Evolutionary conservation across 2,797 vertebrate genomes (phyloP).

Genomic region (Sphenodon punctatus): DNA sequence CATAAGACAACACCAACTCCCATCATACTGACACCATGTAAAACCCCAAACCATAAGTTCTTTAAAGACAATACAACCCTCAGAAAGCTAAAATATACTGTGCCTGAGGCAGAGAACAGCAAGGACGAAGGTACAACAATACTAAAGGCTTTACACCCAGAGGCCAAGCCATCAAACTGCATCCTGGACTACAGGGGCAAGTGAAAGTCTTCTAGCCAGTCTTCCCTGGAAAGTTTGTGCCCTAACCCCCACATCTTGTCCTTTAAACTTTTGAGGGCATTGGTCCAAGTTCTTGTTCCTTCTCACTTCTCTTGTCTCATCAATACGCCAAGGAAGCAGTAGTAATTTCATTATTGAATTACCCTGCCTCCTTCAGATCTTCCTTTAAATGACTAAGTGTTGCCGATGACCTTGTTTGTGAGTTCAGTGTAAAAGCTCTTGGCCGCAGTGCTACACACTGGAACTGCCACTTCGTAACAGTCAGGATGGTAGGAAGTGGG

Average conservation of each 20-base stretch:
- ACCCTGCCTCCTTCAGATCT: constrained; percentile 1
- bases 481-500: not conserved
- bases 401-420: not conserved
- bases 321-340: not conserved
- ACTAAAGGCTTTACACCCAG: too few species aligned
- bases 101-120: too few species aligned
- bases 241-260: constrained; percentile 5
- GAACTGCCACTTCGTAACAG: not conserved
- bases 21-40: too few species aligned
- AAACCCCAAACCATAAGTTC: too few species aligned
- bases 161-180: too few species aligned
- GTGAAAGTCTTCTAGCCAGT: too few species aligned
- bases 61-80: too few species aligned
- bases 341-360: constrained; percentile 7
- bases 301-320: not conserved
- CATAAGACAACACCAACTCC: too few species aligned
- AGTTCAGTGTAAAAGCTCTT: not conserved
- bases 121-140: too few species aligned
- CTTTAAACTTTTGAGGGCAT: constrained; percentile 16
- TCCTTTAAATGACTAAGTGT: not conserved
- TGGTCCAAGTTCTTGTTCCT: not conserved
- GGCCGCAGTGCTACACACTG: not conserved
- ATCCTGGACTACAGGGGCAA: too few species aligned
- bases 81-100: too few species aligned
- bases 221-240: constrained; percentile 10